Conservation (phyloP, 2,888 invertebrate species). For the Amphiduros pacificus region DNA sequence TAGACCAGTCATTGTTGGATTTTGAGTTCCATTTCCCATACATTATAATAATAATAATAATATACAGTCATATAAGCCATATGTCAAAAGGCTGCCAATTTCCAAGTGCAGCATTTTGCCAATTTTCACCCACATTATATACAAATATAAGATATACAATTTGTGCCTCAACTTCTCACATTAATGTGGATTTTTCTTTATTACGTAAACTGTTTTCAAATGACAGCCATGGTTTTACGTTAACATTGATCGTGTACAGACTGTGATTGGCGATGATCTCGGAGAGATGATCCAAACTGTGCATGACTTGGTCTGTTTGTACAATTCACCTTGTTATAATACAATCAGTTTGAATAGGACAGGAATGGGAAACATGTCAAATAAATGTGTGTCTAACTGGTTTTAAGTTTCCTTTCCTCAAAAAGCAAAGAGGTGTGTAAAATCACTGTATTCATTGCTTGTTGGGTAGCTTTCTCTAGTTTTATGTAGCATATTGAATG, state of each 20-base stretch:
- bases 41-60: neutral
- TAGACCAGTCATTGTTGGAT: constrained; percentile 9
- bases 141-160: too few relatives aligned
- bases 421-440: constrained; percentile 11
- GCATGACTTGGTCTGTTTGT: constrained; percentile 9
- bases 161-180: too few relatives aligned
- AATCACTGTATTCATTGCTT: constrained; percentile 13
- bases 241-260: constrained; percentile 6
- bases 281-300: constrained; percentile 1
- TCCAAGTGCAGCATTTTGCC: too few relatives aligned
- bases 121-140: too few relatives aligned
- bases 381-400: constrained; percentile 14
- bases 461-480: constrained; percentile 16
- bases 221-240: constrained; percentile 8
- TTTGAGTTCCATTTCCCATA: constrained; percentile 14
- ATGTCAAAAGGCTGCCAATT: too few relatives aligned
- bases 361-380: constrained; percentile 8
- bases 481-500: constrained; percentile 22
- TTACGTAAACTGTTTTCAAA: too few relatives aligned
- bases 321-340: neutral
- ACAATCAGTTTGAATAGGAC: constrained; percentile 1
- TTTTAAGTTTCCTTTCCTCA: constrained; percentile 12
- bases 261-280: neutral
- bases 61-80: too few relatives aligned
- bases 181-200: too few relatives aligned